Conservation (phyloP, 2,797 vertebrate genomes). For the Malacoctenus gilli region DNA sequence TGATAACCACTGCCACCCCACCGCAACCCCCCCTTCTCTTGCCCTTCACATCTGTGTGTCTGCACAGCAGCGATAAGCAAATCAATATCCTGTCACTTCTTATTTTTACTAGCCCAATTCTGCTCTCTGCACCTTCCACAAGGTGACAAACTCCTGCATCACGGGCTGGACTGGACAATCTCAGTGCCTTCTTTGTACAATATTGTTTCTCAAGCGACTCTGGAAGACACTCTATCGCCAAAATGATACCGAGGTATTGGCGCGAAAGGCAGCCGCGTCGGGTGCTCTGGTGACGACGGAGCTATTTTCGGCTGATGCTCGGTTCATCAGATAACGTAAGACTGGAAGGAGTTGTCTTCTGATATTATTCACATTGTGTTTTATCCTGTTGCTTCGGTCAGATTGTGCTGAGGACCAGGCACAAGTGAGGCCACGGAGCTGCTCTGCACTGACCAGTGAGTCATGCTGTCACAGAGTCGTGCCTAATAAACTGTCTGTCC, state of each 20-base stretch:
- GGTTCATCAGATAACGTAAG: constrained; percentile 46
- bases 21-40: constrained; percentile 69
- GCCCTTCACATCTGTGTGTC: constrained; percentile 85
- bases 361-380: constrained; percentile 31
- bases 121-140: constrained; percentile 82
- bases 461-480: constrained; percentile 3
- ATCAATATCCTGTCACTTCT: constrained; percentile 90
- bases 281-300: constrained; percentile 24
- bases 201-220: constrained; percentile 70
- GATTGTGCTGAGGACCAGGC: constrained; percentile 18
- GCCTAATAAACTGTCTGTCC: neutral
- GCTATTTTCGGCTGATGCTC: constrained; percentile 28
- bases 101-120: constrained; percentile 85
- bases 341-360: constrained; percentile 18
- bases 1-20: constrained; percentile 80
- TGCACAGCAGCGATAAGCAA: constrained; percentile 86
- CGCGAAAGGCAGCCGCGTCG: constrained; percentile 35
- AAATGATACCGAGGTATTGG: constrained; percentile 47
- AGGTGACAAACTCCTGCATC: constrained; percentile 82
- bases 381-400: constrained; percentile 32
- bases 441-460: constrained; percentile 16
- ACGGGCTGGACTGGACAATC: constrained; percentile 74
- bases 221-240: constrained; percentile 56
- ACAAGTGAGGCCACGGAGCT: constrained; percentile 13
- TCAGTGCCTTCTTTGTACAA: constrained; percentile 66